Conservation (phyloP, 2,797 vertebrate species). For the Enoplosus armatus region DNA sequence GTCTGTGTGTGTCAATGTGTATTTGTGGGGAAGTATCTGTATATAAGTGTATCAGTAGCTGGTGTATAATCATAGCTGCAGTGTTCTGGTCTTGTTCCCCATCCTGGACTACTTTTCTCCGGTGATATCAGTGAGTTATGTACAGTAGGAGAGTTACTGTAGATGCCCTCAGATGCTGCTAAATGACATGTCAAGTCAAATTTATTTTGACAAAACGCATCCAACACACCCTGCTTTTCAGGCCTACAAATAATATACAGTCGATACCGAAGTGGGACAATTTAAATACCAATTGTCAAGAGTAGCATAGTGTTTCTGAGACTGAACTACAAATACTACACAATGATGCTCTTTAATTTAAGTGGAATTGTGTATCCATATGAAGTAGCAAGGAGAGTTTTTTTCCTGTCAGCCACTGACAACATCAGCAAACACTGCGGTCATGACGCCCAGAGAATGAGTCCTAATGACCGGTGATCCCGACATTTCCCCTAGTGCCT, state of each 20-base stretch:
- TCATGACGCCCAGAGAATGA: too few species aligned
- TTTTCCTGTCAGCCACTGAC: constrained; percentile 5
- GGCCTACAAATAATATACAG: constrained; percentile 32
- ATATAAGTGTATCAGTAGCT: constrained; percentile 44
- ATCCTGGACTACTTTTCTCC: constrained; percentile 17
- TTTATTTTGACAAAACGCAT: constrained; percentile 25
- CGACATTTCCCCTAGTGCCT: too few species aligned
- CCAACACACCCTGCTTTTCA: constrained; percentile 18
- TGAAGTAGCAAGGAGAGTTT: neutral
- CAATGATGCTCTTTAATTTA: constrained; percentile 26
- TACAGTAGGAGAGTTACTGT: constrained; percentile 26
- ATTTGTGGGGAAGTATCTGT: constrained; percentile 52
- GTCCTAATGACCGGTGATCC: too few species aligned
- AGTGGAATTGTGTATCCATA: constrained; percentile 7
- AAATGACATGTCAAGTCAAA: constrained; percentile 38
- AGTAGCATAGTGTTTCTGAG: constrained; percentile 8
- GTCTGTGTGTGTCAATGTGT: constrained; percentile 51
- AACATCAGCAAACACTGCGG: neutral
- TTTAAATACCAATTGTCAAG: constrained; percentile 39
- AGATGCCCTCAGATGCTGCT: constrained; percentile 9
- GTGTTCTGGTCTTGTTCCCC: constrained; percentile 41
- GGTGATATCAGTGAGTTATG: constrained; percentile 28
- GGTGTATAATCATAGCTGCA: constrained; percentile 50
- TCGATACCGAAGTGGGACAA: constrained; percentile 13
- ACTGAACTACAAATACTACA: constrained; percentile 25